Evolutionary conservation across 1,140 invertebrate genomes (phyloP), one percentile per base, ranked within the genome.

Genomic region (Psix sp.): DNA sequence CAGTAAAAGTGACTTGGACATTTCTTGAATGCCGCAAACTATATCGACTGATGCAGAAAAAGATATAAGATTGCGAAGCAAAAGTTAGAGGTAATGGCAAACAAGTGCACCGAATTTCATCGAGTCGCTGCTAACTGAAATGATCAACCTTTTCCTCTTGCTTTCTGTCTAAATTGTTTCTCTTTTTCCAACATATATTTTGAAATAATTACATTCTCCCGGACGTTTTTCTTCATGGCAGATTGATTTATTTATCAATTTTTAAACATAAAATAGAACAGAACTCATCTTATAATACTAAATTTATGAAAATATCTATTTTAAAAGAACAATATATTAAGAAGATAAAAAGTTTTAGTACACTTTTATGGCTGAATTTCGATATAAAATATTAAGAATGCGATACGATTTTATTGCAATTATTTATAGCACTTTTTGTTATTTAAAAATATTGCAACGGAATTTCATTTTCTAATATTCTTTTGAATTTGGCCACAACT

Each of bases 281-380:
- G 24, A 21, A 14, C 42, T 57, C n/a, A n/a, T n/a, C n/a, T 57
- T 43, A 24, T 14, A 9, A 45, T 15, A 57, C 24, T 36, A 14
- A 45, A 24, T 57, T 45, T 57, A 57, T 43, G 33, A 1, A 36
- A 45, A 2, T 43, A 36, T 36, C 45, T 57, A 43, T 57, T 36
- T 14, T 16, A 6, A 1, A 16, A 7, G 20, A 35, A 57, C 26
- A 16, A 31, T 43, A 43, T 49, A 36, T 49, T 49, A 49, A 15
- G 18, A 35, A 33, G 16, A 43, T 56, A 56, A 56, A 56, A 56
- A 36, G 24, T 57, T 45, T 45, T 40, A 36, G 29, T 24, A 18
- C 15, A 26, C 10, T 57, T 39, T 57, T 57, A 56, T 17, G 16
- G 9, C 39, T 20, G 20, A 35, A 35, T 56, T 43, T 43, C 20